phyloP scores from a whole-genome alignment of 2,113 vertebrate species.

The Pionites leucogaster region DNA sequence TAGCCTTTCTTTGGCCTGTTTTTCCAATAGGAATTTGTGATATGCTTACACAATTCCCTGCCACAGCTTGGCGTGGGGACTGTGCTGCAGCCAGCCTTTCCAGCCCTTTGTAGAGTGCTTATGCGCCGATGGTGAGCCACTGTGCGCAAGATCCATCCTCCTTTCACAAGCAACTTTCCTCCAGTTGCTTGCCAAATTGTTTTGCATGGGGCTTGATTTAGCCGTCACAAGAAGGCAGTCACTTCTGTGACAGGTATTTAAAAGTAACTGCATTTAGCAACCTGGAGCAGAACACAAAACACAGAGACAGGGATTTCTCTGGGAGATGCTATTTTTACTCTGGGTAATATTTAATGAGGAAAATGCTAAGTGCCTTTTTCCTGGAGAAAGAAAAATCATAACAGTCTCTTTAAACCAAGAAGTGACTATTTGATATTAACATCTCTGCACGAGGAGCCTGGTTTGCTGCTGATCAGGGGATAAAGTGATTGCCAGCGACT shows the following conservation, averaged over 20 bases:
- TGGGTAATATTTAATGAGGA: background rate
- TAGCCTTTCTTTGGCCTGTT: background rate
- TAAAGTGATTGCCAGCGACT: background rate
- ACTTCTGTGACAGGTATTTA: background rate
- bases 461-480: background rate
- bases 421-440: background rate
- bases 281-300: background rate
- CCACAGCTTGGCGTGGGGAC: background rate
- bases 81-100: background rate
- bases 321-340: background rate
- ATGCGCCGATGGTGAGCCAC: accelerated
- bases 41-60: background rate
- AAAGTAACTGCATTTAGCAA: background rate
- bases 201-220: accelerated
- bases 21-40: background rate
- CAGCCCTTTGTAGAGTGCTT: background rate
- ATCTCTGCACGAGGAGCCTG: background rate
- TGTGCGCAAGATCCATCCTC: accelerated
- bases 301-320: background rate
- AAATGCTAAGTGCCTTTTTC: background rate
- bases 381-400: background rate
- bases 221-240: background rate
- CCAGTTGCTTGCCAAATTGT: background rate
- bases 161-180: background rate
- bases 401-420: background rate